These are phyloP conservation scores for Neosalanx taihuensis DNA, from an alignment of 2,797 vertebrate genomes.

Conservation along the genomic window DNA sequence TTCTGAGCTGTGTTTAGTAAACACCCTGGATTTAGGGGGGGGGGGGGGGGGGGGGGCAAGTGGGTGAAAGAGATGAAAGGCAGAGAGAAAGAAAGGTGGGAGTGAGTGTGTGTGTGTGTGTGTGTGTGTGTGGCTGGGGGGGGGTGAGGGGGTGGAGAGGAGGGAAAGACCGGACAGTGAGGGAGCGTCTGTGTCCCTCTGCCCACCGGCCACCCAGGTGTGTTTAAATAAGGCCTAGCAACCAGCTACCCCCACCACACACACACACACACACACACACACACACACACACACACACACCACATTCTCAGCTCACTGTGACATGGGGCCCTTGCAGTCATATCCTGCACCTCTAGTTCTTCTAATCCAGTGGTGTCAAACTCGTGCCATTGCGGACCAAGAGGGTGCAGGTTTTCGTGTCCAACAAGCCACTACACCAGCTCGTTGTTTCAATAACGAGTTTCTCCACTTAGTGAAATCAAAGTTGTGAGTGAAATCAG, in stretches of 20 bases:
- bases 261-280: no score
- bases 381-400: no score
- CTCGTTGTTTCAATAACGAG: no score
- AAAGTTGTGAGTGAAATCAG: no score
- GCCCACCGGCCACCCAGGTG: background rate
- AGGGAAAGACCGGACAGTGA: background rate
- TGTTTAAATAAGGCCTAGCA: no score
- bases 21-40: no score
- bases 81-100: background rate
- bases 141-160: background rate
- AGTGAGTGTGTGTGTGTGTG: conserved; percentile 1
- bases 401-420: no score
- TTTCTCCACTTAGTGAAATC: no score
- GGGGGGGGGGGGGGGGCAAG: background rate
- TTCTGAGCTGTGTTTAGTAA: no score
- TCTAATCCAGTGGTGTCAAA: background rate
- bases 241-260: background rate
- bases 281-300: background rate
- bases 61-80: conserved; percentile 15
- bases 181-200: background rate
- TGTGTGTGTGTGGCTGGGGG: background rate
- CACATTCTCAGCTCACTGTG: background rate
- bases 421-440: no score
- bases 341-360: background rate
- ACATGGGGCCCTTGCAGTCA: background rate